Base-by-base conservation (phyloP, 2,888 invertebrate genomes). In the Drosophila paucipuncta region DNA sequence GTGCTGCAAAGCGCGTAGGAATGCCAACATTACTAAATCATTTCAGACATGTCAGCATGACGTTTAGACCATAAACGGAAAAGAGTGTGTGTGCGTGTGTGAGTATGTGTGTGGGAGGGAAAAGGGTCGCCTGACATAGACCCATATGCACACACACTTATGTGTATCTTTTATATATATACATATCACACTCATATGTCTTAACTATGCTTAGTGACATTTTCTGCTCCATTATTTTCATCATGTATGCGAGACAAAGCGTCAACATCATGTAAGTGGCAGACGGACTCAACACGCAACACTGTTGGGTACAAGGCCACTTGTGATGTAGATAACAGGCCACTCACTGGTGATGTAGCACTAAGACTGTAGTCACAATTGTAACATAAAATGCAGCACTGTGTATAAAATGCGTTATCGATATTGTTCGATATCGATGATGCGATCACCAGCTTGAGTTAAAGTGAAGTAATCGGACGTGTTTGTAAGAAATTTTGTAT, bases 141-240 rank as follows among this genome's bases (percentile, higher is more conserved):
- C 61, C 22, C 28, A 55, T 39, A 55, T 31, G n/a, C 31, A 57
- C 28, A 43, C 53, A 60, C 22, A 43, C 55, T 67, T 53, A 73
- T 71, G 39, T 41, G 62, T 57, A 22, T 67, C 43, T 30, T 30
- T 43, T 70, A 59, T 50, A 55, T 57, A 66, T 25, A 18, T 60
- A 22, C 25, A 74, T 41, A 28, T 64, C 22, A 58, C 41, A 57
- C 57, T 61, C 69, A 72, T 73, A 68, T 84, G 76, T 81, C 85
- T 68, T 89, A 81, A 78, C 76, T 82, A 87, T 88, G 66, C 67
- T 73, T 77, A 90, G 91, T 78, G 86, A 90, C 91, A 90, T 87
- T 89, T 86, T 87, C 86, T 87, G 86, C 82, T 82, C 87, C 87
- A 87, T 87, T 87, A 91, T 87, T 91, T 91, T 87, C 87, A 87